Evolutionary conservation across 2,888 invertebrate species (phyloP), one percentile per base, ranked within the genome.

Genomic region (Platerodrilus igneus): DNA sequence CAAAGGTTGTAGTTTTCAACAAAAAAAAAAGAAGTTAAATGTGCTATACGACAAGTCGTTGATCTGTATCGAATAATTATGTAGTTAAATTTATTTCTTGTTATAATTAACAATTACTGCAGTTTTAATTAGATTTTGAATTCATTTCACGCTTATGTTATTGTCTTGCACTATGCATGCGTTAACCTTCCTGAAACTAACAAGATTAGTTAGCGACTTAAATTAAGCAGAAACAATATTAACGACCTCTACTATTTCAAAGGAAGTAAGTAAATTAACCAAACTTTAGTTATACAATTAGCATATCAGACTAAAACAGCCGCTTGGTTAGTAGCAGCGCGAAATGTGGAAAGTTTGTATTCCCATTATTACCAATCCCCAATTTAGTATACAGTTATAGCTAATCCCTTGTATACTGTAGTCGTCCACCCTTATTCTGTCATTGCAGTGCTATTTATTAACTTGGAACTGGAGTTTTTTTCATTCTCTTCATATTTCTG

Each of bases 371-470:
- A 30, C 40, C 33, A 16, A 27, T 30, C 34, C n/a, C 23, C 29
- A 25, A 30, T 38, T 35, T 31, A 31, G 32, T 30, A 31, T 26
- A 29, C 21, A 35, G 30, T 40, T 35, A 33, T 17, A 28, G 27
- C 25, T 50, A 56, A 56, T 54, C 53, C 50, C 37, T 50, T 48
- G 53, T 56, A 52, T 57, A 58, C 57, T 52, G 55, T 47, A 39
- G n/a, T n/a, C 40, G 39, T 45, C 48, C n/a, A 41, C 55, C 53
- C 53, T 50, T 49, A 42, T 51, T 50, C 46, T 57, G 55, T 59
- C 56, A 56, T 52, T 53, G 48, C 48, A 51, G 48, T 51, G 47
- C 48, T 57, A 57, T 59, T 60, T 59, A 60, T 60, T 57, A 60
- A 57, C 53, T 57, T 45, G 45, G 45, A 45, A 47, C 50, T 47